Percentiles rank a stretch among this genome's conserved stretches.
Evolutionary conservation across 2,797 vertebrate species (phyloP).

Genomic region (Brachyrhaphis roseni): DNA sequence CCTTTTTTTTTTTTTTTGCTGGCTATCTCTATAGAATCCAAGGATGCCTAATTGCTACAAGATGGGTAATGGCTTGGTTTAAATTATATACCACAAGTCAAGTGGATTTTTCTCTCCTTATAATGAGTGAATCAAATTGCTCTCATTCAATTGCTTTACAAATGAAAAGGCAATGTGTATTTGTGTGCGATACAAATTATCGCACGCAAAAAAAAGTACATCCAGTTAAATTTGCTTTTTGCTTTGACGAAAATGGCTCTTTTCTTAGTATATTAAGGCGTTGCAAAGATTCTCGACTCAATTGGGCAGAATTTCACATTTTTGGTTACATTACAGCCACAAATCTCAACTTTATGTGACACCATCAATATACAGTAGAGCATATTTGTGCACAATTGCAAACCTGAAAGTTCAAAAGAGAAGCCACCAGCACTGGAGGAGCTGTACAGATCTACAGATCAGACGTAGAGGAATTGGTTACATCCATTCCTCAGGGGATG

Average conservation of each 20-base stretch:
- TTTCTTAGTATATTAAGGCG: not conserved
- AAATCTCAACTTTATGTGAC: not conserved
- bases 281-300: not conserved
- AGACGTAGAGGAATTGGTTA: not conserved
- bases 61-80: constrained; percentile 64
- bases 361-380: not conserved
- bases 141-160: constrained; percentile 69
- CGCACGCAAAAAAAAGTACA: not conserved
- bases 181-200: not conserved
- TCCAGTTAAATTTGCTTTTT: not conserved
- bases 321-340: not conserved
- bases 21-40: constrained; percentile 34
- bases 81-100: constrained; percentile 77
- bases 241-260: not conserved
- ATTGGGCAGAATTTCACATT: not conserved
- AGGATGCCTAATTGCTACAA: constrained; percentile 68
- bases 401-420: not conserved
- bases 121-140: constrained; percentile 68
- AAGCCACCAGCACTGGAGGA: not conserved
- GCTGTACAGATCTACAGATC: not conserved
- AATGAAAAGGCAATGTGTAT: not conserved
- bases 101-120: constrained; percentile 76
- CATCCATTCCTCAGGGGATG: too few species aligned
- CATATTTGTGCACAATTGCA: not conserved
- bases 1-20: constrained; percentile 10